Evolutionary conservation across 2,888 invertebrate species (phyloP).

Genomic region (Eupithecia exiguata): DNA sequence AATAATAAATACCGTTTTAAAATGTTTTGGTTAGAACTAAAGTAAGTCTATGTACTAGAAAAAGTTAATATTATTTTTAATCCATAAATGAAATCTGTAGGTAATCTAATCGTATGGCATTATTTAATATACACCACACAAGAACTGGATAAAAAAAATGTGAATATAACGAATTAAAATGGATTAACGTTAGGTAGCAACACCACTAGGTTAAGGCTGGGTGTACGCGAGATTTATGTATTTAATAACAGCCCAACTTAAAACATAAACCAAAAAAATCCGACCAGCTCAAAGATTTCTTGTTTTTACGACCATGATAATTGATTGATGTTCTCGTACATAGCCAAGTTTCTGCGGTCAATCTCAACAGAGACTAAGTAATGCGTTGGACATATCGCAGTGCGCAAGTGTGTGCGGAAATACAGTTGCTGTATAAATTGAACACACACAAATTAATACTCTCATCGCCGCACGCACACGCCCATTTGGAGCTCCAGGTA

Average conservation of each 20-base stretch:
- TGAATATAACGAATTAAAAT: neutral
- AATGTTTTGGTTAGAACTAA: neutral
- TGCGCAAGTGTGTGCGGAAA: neutral
- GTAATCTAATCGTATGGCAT: slow-evolving; percentile 14
- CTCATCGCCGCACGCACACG: no score
- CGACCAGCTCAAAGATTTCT: neutral
- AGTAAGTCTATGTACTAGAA: neutral
- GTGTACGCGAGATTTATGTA: neutral
- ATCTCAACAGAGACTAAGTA: no score
- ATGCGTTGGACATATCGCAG: neutral
- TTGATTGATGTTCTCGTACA: neutral
- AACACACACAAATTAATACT: no score
- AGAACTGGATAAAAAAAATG: neutral
- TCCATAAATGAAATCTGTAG: neutral
- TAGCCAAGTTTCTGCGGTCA: neutral
- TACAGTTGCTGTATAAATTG: no score
- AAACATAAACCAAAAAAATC: neutral
- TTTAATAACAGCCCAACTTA: neutral
- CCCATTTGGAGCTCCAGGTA: no score
- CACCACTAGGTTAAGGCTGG: neutral
- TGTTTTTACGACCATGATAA: neutral
- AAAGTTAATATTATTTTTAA: neutral
- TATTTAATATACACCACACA: neutral
- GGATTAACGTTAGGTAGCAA: slow-evolving; percentile 1
- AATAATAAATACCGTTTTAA: neutral